phyloP scores from a whole-genome alignment of 1,140 invertebrate genomes.

The Halotydeus destructor region DNA sequence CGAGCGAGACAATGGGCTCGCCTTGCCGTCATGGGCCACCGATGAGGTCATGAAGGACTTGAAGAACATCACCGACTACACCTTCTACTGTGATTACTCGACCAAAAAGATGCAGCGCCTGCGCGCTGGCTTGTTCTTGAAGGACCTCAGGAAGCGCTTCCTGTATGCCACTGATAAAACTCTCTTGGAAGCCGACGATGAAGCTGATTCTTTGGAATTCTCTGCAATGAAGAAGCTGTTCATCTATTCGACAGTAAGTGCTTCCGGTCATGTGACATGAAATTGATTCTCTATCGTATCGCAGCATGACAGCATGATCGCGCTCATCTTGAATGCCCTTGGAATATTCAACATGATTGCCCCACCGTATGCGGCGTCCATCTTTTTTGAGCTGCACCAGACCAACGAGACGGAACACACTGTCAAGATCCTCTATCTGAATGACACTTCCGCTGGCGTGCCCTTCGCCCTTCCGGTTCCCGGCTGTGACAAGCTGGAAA shows the following conservation, averaged over 20 bases:
- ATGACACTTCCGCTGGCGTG: constrained; percentile 4
- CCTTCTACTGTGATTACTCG: constrained; percentile 6
- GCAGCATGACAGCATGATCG: constrained; percentile 13
- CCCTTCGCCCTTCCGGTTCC: background rate
- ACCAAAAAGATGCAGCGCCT: constrained; percentile 9
- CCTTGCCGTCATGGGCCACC: constrained; percentile 8
- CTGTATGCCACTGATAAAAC: too few species aligned
- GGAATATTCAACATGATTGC: background rate
- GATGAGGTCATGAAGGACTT: background rate
- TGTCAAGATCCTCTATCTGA: constrained; percentile 7
- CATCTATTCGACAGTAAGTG: constrained; percentile 32
- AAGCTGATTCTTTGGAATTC: too few species aligned
- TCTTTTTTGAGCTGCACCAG: constrained; percentile 10
- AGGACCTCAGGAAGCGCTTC: too few species aligned
- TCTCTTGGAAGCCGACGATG: too few species aligned
- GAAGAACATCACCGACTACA: constrained; percentile 5
- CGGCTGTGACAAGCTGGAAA: too few species aligned
- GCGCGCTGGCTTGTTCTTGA: constrained; percentile 5
- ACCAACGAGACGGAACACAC: background rate
- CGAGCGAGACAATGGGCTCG: constrained; percentile 6
- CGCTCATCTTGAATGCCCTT: constrained; percentile 11
- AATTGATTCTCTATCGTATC: too few species aligned
- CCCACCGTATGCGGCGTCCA: constrained; percentile 11
- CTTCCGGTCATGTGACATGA: too few species aligned
- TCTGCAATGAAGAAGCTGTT: constrained; percentile 28